A percentile compares a stretch with the other conserved stretches of the same genome.
Conservation (phyloP, 2,888 invertebrate genomes). For the Stictocephala bisonia region DNA sequence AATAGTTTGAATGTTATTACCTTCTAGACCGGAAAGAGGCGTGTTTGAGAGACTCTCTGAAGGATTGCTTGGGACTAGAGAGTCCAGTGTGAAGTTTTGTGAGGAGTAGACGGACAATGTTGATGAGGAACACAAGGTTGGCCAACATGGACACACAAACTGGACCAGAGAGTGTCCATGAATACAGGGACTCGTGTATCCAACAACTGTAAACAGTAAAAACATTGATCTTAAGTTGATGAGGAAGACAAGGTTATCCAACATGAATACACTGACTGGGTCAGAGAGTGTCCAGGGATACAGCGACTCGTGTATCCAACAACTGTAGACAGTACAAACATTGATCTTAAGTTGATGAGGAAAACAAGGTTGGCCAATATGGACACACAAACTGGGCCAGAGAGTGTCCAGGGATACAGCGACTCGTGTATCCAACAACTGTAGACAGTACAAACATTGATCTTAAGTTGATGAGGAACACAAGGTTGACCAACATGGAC, state of each 20-base stretch:
- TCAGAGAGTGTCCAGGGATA: conserved; percentile 79
- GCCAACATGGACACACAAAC: conserved; percentile 83
- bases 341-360: conserved; percentile 88
- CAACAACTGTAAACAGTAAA: conserved; percentile 81
- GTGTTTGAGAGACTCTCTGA: conserved; percentile 64
- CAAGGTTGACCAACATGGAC: conserved; percentile 83
- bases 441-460: too few relatives aligned
- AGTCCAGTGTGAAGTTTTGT: conserved; percentile 74
- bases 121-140: conserved; percentile 87
- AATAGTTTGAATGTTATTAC: conserved; percentile 27
- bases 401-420: conserved; percentile 76
- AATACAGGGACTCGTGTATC: conserved; percentile 77
- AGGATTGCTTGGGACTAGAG: conserved; percentile 63
- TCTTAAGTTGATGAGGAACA: conserved; percentile 90
- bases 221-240: too few relatives aligned
- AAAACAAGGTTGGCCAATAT: conserved; percentile 86
- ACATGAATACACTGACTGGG: conserved; percentile 82
- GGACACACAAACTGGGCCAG: conserved; percentile 81
- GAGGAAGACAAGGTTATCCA: conserved; percentile 85
- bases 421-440: conserved; percentile 85
- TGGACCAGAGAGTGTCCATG: conserved; percentile 80
- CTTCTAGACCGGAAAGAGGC: conserved; percentile 59
- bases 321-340: too few relatives aligned
- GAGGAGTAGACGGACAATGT: conserved; percentile 88
- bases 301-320: conserved; percentile 81